Base-by-base conservation (phyloP, 2,113 vertebrate species). In the Chunga burmeisteri region DNA sequence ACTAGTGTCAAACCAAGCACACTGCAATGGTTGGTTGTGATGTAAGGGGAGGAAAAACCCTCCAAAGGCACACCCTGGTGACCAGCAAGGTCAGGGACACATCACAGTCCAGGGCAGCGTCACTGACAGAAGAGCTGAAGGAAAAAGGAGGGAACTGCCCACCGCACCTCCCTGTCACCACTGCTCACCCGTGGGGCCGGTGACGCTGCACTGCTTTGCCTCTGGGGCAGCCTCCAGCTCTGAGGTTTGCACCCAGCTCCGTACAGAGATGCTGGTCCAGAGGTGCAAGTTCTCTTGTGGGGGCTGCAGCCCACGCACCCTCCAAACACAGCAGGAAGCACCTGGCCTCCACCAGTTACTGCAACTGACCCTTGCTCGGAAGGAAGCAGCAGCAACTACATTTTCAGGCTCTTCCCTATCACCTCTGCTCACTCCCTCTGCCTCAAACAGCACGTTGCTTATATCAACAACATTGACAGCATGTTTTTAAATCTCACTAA, bases 201-300 rank as follows among this genome's bases (percentile, higher is more conserved):
- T 49, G 61, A 52, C 7, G 1, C n/a, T 66, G 44, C 0, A 0
- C 25, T 49, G 34, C 52, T 81, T 78, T 73, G 49, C 29, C 34
- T 63, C 58, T 26, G 44, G 62, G 40, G 5, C 73, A 90, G 34
- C 65, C 34, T 71, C 62, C 61, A 71, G 61, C 70, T 70, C 46
- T 62, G 50, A 66, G 27, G 15, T 53, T 62, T 86, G 52, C 44
- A 53, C 25, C 12, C 44, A 75, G 34, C 40, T 72, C 62, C 1
- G 0, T 36, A 14, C 36, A 72, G 52, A 50, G 71, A 30, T 47
- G 58, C 34, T 77, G 59, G 32, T 84, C 56, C 59, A 84, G 44
- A 83, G 30, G 20, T 50, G 13, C 52, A 73, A 52, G 53, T 21
- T 73, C 23, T 30, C 27, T 71, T 36, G 27, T 4, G 50, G 50